Evolutionary conservation across 1,140 invertebrate genomes (phyloP).

Genomic region (Lithobius niger): DNA sequence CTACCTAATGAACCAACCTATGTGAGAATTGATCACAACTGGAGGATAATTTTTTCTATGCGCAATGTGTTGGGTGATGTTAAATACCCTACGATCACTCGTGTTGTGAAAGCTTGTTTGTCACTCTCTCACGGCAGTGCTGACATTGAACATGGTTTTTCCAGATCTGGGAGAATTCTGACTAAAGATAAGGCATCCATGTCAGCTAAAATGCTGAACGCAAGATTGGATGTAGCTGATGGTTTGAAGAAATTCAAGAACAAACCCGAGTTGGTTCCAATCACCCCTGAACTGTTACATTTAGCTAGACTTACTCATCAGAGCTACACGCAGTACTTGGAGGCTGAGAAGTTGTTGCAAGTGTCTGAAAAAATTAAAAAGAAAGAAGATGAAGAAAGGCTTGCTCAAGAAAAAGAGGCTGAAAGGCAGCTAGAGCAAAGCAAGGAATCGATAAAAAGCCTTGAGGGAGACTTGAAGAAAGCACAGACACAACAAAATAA

Average conservation of each 20-base stretch:
- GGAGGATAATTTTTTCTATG: constrained; percentile 11
- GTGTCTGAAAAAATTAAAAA: background rate
- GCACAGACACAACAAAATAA: background rate
- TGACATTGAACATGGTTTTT: constrained; percentile 15
- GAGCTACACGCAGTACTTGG: background rate
- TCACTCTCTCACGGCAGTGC: constrained; percentile 17
- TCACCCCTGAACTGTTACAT: background rate
- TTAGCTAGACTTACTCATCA: background rate
- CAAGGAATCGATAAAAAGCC: background rate
- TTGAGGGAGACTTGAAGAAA: background rate
- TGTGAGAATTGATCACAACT: constrained; percentile 15
- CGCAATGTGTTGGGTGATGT: constrained; percentile 6
- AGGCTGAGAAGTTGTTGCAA: background rate
- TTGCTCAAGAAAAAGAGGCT: background rate
- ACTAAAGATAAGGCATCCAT: constrained; percentile 5
- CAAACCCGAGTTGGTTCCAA: background rate
- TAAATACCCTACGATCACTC: constrained; percentile 3
- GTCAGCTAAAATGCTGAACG: background rate
- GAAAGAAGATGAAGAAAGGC: background rate
- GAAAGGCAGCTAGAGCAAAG: background rate
- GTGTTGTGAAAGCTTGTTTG: constrained; percentile 11
- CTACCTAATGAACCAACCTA: constrained; percentile 3
- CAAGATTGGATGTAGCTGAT: background rate
- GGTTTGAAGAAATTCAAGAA: background rate
- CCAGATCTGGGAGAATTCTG: constrained; percentile 11